phyloP scores from a whole-genome alignment of 2,113 vertebrate species.

The Hyaena hyaena region DNA sequence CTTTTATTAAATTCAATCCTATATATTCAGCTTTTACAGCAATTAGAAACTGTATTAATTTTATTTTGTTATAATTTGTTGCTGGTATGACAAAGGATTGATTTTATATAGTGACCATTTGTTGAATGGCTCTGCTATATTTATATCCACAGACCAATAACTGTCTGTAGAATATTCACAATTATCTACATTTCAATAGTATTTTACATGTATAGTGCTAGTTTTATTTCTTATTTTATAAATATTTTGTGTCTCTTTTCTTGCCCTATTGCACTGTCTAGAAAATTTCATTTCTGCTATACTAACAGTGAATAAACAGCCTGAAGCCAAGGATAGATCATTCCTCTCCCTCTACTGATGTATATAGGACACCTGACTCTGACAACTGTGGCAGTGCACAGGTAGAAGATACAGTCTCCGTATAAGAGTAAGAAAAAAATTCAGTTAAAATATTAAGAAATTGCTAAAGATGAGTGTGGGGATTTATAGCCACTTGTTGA shows the following conservation, averaged over 20 bases:
- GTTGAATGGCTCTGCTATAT: not conserved
- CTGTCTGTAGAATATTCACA: not conserved
- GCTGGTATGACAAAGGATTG: not conserved
- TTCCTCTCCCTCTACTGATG: not conserved
- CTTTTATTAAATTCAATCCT: slow-evolving; percentile 6
- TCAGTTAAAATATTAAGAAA: not conserved
- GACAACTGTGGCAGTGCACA: not conserved
- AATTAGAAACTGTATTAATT: not conserved
- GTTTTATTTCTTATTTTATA: slow-evolving; percentile 15
- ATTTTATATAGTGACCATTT: not conserved
- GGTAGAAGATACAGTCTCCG: not conserved
- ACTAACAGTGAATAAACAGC: not conserved
- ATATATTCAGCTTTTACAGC: not conserved
- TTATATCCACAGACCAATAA: not conserved
- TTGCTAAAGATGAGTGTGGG: not conserved
- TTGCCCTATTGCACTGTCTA: not conserved
- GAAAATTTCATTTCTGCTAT: not conserved
- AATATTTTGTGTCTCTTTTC: not conserved
- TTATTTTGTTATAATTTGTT: slow-evolving; percentile 28
- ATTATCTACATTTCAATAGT: not conserved
- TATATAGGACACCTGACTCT: not conserved
- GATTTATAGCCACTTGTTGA: not conserved
- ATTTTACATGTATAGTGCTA: not conserved
- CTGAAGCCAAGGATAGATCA: not conserved
- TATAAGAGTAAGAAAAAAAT: not conserved